A percentile compares a stretch with the other conserved stretches of the same genome.
These are phyloP conservation scores for Oncorhynchus nerka DNA, from an alignment of 2,113 vertebrate species.

Conservation along the genomic window DNA sequence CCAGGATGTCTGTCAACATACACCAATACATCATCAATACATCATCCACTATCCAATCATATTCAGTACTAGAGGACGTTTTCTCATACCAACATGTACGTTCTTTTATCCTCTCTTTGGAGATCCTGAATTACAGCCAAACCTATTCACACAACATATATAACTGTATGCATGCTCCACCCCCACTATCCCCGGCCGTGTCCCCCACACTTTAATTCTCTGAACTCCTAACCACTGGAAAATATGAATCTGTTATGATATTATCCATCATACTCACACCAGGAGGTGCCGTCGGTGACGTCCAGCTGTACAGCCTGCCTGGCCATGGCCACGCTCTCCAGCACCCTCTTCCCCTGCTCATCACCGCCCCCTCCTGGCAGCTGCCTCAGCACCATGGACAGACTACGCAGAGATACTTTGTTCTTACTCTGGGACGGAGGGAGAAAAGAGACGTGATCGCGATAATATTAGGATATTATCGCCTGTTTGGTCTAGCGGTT, in stretches of 20 bases:
- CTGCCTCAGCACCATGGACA: constrained; percentile 90
- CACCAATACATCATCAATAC: neutral
- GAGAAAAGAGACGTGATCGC: neutral
- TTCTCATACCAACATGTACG: too few species aligned
- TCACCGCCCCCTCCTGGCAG: constrained; percentile 61
- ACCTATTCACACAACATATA: too few species aligned
- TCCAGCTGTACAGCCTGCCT: constrained; percentile 86
- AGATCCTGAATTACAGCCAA: too few species aligned
- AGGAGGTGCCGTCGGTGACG: constrained; percentile 84
- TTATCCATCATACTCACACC: constrained; percentile 80
- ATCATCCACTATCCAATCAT: neutral
- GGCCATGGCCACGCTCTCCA: constrained; percentile 85
- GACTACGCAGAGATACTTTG: constrained; percentile 85
- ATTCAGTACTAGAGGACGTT: too few species aligned
- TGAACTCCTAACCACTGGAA: too few species aligned
- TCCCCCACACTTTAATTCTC: too few species aligned
- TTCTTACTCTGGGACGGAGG: constrained; percentile 79
- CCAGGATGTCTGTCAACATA: constrained; percentile 80
- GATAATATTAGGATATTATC: too few species aligned
- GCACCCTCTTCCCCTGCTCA: constrained; percentile 72
- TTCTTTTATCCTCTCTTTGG: too few species aligned
- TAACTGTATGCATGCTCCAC: too few species aligned
- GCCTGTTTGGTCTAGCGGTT: too few species aligned
- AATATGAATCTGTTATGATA: too few species aligned
- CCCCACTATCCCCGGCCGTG: too few species aligned